A percentile compares a stretch with the other conserved stretches of the same genome.
Conservation (phyloP, 92 coral and sea anemone species). For the Desmophyllum pertusum region DNA sequence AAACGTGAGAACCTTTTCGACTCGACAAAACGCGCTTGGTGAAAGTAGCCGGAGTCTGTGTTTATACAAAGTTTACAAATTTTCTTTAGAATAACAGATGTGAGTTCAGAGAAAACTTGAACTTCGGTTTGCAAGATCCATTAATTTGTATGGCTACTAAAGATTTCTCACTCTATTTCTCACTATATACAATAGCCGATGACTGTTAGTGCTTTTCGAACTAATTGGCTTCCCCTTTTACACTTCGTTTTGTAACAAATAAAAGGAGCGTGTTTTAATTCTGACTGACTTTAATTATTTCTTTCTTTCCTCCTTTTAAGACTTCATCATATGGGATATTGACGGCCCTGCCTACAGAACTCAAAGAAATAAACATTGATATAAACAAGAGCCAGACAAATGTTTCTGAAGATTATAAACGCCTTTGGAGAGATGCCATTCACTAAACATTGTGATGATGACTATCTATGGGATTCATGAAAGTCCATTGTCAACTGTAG, state of each 20-base stretch:
- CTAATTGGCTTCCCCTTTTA: not conserved
- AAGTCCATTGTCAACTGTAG: not conserved
- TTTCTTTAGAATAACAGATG: not conserved
- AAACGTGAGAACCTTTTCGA: not conserved
- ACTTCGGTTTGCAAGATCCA: not conserved
- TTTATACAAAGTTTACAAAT: not conserved
- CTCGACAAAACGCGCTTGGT: not conserved
- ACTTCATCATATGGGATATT: not conserved
- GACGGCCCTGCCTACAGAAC: not conserved
- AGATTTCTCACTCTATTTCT: too few species aligned
- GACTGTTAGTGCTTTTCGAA: not conserved
- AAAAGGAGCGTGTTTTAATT: not conserved
- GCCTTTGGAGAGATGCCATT: constrained; percentile 14
- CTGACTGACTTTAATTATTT: not conserved
- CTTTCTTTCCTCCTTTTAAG: not conserved
- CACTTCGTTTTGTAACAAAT: not conserved
- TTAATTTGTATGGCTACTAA: not conserved
- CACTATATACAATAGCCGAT: too few species aligned
- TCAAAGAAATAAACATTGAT: constrained; percentile 29
- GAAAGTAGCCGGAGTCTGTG: not conserved
- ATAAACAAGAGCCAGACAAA: not conserved
- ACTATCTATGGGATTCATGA: not conserved
- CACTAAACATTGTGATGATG: not conserved
- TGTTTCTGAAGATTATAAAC: constrained; percentile 27
- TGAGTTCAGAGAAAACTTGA: not conserved